Evolutionary conservation across 2,888 invertebrate genomes (phyloP), one percentile per base, ranked within the genome.

Genomic region (Sussaba pulchella): DNA sequence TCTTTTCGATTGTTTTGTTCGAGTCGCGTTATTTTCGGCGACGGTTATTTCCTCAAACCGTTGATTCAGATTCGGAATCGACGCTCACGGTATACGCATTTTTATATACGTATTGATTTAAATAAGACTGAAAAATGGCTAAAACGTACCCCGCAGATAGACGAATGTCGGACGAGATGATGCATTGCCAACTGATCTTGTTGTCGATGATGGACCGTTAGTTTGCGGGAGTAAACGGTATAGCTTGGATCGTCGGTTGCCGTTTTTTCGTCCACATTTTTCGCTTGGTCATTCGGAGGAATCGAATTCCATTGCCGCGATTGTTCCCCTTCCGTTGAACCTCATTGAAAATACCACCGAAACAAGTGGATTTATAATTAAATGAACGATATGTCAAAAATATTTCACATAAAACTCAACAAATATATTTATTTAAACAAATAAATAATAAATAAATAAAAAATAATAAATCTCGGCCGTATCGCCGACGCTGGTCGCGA

Each of bases 191-290:
- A 84, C 72, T 82, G 86, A 85, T 83, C 66, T 36, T 88, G 89
- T 91, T 90, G 90, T 88, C 88, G n/a, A n/a, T 89, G 87, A 83
- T 85, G 31, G 84, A 90, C 90, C 90, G 90, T 90, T 89, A 91
- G 86, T 86, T 87, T 83, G 66, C 73, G 47, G 41, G 24, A 71
- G 64, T 75, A 54, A 80, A 50, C 57, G 39, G 63, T 31, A 57
- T 19, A 71, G n/a, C 71, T 71, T 61, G 66, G 59, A 75, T 71
- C 59, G 41, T 50, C 39, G 47, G 12, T n/a, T 54, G 4, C 14
- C 41, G 57, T 54, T 66, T 41, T 67, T 66, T 54, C 66, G 31
- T 67, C 45, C 36, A 50, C 19, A 61, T 41, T 47, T 66, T 52
- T 75, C 24, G 4, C 4, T 67, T 47, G 31, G 12, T 43, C 17